Percentiles rank a stretch among this genome's conserved stretches.
Evolutionary conservation across 35 echinoderm and acorn worm species (phyloP).

Genomic region (Ophioderma brevispina): DNA sequence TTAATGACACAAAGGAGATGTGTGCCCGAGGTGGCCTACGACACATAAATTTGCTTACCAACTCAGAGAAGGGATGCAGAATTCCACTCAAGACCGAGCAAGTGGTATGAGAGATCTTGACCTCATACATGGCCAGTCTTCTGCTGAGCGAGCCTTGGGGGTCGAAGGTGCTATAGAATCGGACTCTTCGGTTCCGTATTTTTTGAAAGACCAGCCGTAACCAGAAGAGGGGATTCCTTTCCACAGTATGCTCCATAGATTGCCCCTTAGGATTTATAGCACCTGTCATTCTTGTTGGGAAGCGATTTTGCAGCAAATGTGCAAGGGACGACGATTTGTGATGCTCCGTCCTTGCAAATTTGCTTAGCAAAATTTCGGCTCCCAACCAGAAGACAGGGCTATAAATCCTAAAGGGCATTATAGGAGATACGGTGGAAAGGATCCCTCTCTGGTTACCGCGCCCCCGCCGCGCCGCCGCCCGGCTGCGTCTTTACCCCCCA

Average conservation of each 20-base stretch:
- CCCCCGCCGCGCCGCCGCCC: slow-evolving; percentile 35
- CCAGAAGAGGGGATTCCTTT: slow-evolving; percentile 64
- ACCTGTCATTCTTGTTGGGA: slow-evolving; percentile 37
- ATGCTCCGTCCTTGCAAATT: too few species aligned
- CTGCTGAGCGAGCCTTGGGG: slow-evolving; percentile 53
- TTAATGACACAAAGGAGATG: slow-evolving; percentile 27
- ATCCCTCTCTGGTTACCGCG: too few species aligned
- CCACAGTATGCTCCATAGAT: slow-evolving; percentile 53
- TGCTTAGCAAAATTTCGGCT: too few species aligned
- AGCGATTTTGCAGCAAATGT: slow-evolving; percentile 58
- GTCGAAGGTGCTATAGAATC: slow-evolving; percentile 38
- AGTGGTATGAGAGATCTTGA: slow-evolving; percentile 46
- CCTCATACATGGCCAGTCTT: slow-evolving; percentile 8
- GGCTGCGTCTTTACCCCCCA: slow-evolving; percentile 28
- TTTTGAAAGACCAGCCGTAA: slow-evolving; percentile 42
- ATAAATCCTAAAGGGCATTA: too few species aligned
- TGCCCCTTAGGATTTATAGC: slow-evolving; percentile 52
- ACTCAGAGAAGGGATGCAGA: slow-evolving; percentile 8
- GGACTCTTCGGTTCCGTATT: slow-evolving; percentile 53
- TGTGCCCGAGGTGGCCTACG: slow-evolving; percentile 41
- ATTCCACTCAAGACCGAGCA: slow-evolving; percentile 44
- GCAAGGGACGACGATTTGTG: too few species aligned
- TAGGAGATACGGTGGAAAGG: too few species aligned
- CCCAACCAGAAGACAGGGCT: too few species aligned
- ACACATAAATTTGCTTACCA: slow-evolving; percentile 57